Evolutionary conservation across 2,797 vertebrate species (phyloP).

Genomic region (Notamacropus eugenii): DNA sequence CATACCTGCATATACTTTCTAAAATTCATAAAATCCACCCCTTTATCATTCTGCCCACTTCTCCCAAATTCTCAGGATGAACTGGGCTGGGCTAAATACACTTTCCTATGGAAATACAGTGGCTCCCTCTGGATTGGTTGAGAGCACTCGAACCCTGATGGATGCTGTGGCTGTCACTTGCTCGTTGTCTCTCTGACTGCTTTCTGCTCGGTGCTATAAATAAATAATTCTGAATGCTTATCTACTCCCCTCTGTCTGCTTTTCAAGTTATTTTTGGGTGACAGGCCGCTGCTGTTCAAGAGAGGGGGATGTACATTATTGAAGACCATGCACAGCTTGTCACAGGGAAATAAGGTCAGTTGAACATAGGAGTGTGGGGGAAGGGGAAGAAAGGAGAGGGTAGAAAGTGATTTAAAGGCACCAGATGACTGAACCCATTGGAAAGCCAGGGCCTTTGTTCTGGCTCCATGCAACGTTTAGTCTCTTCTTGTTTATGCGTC

Average conservation of each 20-base stretch:
- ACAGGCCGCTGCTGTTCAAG: conserved; percentile 71
- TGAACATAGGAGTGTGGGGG: not conserved
- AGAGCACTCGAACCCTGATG: conserved; percentile 37
- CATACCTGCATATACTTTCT: not conserved
- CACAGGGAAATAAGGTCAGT: conserved; percentile 75
- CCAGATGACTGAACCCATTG: not conserved
- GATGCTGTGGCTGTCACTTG: conserved; percentile 61
- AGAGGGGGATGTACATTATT: conserved; percentile 76
- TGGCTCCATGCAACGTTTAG: not conserved
- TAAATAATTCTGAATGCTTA: conserved; percentile 75
- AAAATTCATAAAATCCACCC: not conserved
- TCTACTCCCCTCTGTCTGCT: conserved; percentile 75
- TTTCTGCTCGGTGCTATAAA: conserved; percentile 73
- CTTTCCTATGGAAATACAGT: not conserved
- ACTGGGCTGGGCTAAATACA: conserved; percentile 3
- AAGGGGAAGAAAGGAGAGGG: not conserved
- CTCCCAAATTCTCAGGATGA: not conserved
- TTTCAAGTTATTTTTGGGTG: conserved; percentile 81
- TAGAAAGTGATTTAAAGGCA: not conserved
- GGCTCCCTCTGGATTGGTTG: not conserved
- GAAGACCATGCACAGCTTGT: conserved; percentile 59
- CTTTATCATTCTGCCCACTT: not conserved
- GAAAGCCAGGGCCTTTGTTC: not conserved
- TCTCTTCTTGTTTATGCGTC: not conserved
- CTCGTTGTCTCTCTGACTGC: conserved; percentile 59